Conservation (phyloP, 2,797 vertebrate genomes). For the Helarctos malayanus region DNA sequence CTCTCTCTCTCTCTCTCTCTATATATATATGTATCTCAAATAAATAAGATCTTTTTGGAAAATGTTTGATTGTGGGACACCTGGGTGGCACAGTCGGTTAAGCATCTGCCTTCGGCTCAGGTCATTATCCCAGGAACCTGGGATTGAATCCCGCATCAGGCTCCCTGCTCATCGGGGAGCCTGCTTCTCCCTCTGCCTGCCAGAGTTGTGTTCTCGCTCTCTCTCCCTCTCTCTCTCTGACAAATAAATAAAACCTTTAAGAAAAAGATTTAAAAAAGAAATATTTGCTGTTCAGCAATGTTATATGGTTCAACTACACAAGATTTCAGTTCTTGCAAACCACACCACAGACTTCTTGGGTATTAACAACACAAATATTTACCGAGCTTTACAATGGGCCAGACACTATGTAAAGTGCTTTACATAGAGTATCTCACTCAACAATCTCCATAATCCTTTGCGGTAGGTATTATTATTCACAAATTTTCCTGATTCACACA, state of each 20-base stretch:
- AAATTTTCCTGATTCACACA: background rate
- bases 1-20: too few relatives aligned
- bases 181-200: background rate
- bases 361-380: background rate
- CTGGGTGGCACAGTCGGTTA: too few relatives aligned
- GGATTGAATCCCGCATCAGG: too few relatives aligned
- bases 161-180: background rate
- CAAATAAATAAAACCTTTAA: background rate
- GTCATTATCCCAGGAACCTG: too few relatives aligned
- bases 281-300: background rate
- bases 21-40: too few relatives aligned
- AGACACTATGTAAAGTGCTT: background rate
- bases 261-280: background rate
- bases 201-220: too few relatives aligned
- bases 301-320: background rate
- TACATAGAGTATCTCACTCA: background rate
- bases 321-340: conserved; percentile 13
- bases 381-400: background rate
- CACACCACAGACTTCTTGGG: background rate
- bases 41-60: background rate
- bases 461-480: background rate
- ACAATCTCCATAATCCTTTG: background rate
- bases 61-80: background rate
- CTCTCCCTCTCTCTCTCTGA: background rate
- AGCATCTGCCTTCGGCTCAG: too few relatives aligned